These are phyloP conservation scores for Drosophila burlai DNA, from an alignment of 1,140 invertebrate species.

Conservation along the genomic window DNA sequence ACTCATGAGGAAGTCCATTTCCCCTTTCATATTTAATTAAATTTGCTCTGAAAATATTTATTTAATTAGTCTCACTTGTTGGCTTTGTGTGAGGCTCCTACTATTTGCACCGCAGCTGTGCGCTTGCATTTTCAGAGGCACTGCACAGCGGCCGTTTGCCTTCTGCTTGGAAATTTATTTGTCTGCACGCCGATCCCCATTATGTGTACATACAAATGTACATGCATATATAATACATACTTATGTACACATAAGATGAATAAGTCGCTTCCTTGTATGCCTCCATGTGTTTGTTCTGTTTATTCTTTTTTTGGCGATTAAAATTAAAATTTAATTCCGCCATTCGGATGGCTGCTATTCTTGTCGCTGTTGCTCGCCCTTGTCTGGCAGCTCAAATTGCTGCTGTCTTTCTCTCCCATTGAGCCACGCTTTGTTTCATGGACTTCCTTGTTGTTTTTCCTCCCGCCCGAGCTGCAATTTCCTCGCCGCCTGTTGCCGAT, in stretches of 20 bases:
- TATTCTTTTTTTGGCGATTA: slow-evolving; percentile 79
- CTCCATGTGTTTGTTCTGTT: slow-evolving; percentile 49
- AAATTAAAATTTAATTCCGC: slow-evolving; percentile 79
- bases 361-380: slow-evolving; percentile 33
- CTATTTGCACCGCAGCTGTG: slow-evolving; percentile 8
- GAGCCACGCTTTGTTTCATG: slow-evolving; percentile 71
- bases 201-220: slow-evolving; percentile 31
- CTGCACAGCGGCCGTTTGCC: slow-evolving; percentile 42
- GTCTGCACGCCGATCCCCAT: slow-evolving; percentile 75
- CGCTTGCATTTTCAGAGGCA: slow-evolving; percentile 37
- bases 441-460: slow-evolving; percentile 69
- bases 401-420: slow-evolving; percentile 49
- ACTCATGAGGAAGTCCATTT: slow-evolving; percentile 4
- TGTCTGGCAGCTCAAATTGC: slow-evolving; percentile 45
- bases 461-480: slow-evolving; percentile 14
- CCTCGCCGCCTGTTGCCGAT: slow-evolving; percentile 66
- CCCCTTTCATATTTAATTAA: neutral
- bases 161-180: slow-evolving; percentile 75
- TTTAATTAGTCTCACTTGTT: slow-evolving; percentile 13
- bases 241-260: slow-evolving; percentile 9
- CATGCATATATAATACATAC: neutral
- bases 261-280: slow-evolving; percentile 45
- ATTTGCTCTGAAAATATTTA: neutral
- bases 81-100: neutral
- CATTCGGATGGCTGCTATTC: slow-evolving; percentile 38